Percentiles rank a stretch among this genome's conserved stretches.
Evolutionary conservation across 2,113 vertebrate genomes (phyloP).

Genomic region (Tinamus guttatus): DNA sequence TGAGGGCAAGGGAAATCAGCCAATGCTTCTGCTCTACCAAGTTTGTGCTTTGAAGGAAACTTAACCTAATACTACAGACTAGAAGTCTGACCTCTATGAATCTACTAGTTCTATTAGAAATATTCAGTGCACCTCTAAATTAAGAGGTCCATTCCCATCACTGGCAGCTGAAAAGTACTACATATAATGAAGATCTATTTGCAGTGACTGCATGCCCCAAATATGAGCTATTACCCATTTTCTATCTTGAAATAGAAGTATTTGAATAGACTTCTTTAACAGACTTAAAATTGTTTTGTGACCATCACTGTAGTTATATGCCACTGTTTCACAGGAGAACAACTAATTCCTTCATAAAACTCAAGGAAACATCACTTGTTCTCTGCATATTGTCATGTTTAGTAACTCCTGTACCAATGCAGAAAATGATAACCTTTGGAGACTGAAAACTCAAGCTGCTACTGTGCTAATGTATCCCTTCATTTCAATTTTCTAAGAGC

Average conservation of each 20-base stretch:
- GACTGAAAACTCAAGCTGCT: neutral
- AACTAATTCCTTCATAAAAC: neutral
- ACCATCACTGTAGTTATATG: fast-evolving
- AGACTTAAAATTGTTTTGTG: neutral
- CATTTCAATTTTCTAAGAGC: neutral
- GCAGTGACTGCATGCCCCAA: neutral
- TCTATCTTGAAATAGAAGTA: neutral
- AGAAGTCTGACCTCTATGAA: neutral
- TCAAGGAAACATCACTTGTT: neutral
- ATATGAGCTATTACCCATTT: neutral
- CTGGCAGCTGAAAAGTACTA: neutral
- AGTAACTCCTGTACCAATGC: neutral
- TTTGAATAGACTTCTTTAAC: neutral
- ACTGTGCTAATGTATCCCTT: neutral
- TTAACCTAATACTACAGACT: fast-evolving
- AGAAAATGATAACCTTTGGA: neutral
- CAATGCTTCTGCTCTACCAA: neutral
- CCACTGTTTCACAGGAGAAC: neutral
- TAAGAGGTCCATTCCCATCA: neutral
- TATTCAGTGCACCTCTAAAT: neutral
- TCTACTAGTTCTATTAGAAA: neutral
- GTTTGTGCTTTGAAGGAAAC: neutral
- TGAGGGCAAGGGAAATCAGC: fast-evolving
- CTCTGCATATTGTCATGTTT: neutral
- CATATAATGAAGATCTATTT: neutral